Evolutionary conservation across 1,140 invertebrate species (phyloP), one percentile per base, ranked within the genome.

Genomic region (Diorhabda elongata): DNA sequence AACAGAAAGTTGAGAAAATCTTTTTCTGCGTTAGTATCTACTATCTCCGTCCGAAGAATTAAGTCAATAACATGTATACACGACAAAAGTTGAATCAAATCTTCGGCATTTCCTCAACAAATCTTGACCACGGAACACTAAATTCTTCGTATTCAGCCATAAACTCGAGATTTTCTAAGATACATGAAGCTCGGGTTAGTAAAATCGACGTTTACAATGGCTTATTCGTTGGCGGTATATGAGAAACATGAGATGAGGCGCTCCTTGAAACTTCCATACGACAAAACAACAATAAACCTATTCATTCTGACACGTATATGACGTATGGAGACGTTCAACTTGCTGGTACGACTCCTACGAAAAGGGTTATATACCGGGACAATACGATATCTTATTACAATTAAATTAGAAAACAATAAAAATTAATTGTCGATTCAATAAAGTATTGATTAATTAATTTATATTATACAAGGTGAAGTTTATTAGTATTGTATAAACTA

Each of bases 301-400:
- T 61, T 61, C 59, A 42, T 61, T 61, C 42, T 41, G 59, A 61
- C 59, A 61, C 59, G 42, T 42, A 61, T 11, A 61, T 61, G 59
- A 61, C 59, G 42, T 61, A 61, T 61, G 59, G 26, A 61, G 59
- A 61, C 59, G 59, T 61, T 61, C n/a, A 43, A 61, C 26, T 41
- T 61, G 59, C 42, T 42, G 59, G 47, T 52, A 52, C 47, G 47
- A n/a, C 47, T 52, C 47, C 6, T 26, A 52, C 6, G 47, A 4
- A 52, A 52, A 52, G 47, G 47, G 47, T 52, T 52, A 52, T 52
- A n/a, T 26, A 26, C 26, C 26, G 26, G 26, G 26, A 26, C 26
- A 26, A 26, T 26, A 26, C 26, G 26, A 26, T 26, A 26, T 26
- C 26, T 26, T 1, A 26, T 26, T 26, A 26, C 26, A 26, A 1